Percentiles rank a stretch among this genome's conserved stretches.
These are phyloP conservation scores for Exocentrus adspersus DNA, from an alignment of 2,888 invertebrate genomes.

Conservation along the genomic window DNA sequence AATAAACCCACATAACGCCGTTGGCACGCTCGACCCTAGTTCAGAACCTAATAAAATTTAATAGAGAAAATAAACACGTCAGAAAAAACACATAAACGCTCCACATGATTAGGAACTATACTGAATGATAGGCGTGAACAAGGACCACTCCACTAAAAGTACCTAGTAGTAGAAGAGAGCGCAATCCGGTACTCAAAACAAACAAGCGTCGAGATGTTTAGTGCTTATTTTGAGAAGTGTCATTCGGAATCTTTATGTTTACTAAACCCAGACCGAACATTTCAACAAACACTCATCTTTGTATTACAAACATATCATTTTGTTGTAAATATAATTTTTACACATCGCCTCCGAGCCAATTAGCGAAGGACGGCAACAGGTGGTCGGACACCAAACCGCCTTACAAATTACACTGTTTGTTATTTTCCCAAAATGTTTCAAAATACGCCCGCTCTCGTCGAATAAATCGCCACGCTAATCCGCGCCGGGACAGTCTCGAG, in stretches of 20 bases:
- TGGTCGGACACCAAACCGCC: constrained; percentile 4
- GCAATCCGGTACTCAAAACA: constrained; percentile 56
- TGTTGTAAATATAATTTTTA: constrained; percentile 58
- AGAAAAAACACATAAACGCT: constrained; percentile 47
- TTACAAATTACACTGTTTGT: too few relatives aligned
- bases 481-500: too few relatives aligned
- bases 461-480: too few relatives aligned
- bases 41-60: constrained; percentile 46
- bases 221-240: constrained; percentile 64
- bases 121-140: constrained; percentile 36
- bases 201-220: constrained; percentile 59
- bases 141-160: too few relatives aligned
- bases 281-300: constrained; percentile 61
- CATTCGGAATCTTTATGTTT: constrained; percentile 64
- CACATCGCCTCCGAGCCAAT: constrained; percentile 30
- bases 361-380: not conserved
- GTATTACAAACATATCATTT: constrained; percentile 59
- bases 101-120: constrained; percentile 41
- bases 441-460: too few relatives aligned
- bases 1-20: constrained; percentile 14
- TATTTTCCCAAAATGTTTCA: not conserved
- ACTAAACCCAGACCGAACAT: constrained; percentile 55
- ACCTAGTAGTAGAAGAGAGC: too few relatives aligned
- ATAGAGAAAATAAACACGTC: constrained; percentile 51
- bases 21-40: constrained; percentile 35